Conservation (phyloP, 1,140 invertebrate genomes). For the Aphelinus certus region DNA sequence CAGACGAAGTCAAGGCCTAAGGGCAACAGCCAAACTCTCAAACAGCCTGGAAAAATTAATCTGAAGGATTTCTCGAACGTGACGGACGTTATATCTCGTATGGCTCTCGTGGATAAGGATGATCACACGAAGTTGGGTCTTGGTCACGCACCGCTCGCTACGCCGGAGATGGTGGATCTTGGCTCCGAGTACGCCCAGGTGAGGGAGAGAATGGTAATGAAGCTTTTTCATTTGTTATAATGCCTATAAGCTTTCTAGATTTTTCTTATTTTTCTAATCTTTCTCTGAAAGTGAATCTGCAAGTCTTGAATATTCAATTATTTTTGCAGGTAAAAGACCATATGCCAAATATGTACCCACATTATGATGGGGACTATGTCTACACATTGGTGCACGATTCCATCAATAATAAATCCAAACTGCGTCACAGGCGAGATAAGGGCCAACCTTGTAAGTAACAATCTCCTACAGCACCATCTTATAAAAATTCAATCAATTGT, state of each 20-base stretch:
- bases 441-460: constrained; percentile 70
- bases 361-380: constrained; percentile 70
- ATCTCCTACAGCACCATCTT: neutral
- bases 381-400: constrained; percentile 74
- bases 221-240: neutral
- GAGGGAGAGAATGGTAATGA: constrained; percentile 68
- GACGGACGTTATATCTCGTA: constrained; percentile 83
- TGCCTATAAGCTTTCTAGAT: too few relatives aligned
- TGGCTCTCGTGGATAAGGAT: constrained; percentile 75
- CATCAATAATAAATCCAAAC: constrained; percentile 70
- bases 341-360: constrained; percentile 69
- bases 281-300: neutral
- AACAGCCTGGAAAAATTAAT: constrained; percentile 90
- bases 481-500: neutral
- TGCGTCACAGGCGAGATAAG: constrained; percentile 72
- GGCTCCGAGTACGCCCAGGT: constrained; percentile 75
- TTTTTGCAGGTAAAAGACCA: constrained; percentile 71
- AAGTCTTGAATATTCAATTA: constrained; percentile 7
- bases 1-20: constrained; percentile 75
- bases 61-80: constrained; percentile 89
- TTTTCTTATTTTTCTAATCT: neutral
- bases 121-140: constrained; percentile 65
- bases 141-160: constrained; percentile 81
- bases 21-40: constrained; percentile 82
- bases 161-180: constrained; percentile 82